Evolutionary conservation across 2,888 invertebrate species (phyloP).

Genomic region (Amphipoea oculea): DNA sequence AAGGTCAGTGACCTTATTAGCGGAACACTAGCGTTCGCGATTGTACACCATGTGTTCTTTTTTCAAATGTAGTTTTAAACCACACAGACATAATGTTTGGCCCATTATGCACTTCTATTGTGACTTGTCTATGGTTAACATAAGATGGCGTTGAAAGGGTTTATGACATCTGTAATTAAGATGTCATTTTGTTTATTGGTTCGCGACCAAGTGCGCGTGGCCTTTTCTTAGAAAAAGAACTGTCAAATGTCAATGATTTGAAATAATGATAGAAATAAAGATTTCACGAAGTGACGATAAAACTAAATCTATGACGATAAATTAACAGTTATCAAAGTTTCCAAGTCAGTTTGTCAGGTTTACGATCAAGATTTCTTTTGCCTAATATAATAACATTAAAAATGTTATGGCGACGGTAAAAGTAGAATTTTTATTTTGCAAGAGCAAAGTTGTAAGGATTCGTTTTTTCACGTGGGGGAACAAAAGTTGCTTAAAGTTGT

Average conservation of each 20-base stretch:
- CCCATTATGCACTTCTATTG: slow-evolving; percentile 80
- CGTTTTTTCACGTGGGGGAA: slow-evolving; percentile 8
- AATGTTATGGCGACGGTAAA: slow-evolving; percentile 14
- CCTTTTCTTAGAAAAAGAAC: slow-evolving; percentile 60
- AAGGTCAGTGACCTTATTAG: slow-evolving; percentile 81
- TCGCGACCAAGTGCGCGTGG: slow-evolving; percentile 75
- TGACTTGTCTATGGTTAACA: slow-evolving; percentile 77
- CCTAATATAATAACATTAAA: background rate
- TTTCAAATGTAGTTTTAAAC: slow-evolving; percentile 56
- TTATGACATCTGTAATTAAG: slow-evolving; percentile 85
- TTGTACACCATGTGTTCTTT: slow-evolving; percentile 59
- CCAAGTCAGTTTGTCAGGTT: background rate
- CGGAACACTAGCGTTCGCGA: slow-evolving; percentile 77
- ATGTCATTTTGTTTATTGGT: slow-evolving; percentile 78
- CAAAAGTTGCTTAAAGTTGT: slow-evolving; percentile 8
- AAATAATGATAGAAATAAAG: background rate
- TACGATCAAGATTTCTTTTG: background rate
- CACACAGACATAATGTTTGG: slow-evolving; percentile 77
- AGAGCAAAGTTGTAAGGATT: background rate
- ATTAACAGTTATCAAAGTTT: background rate
- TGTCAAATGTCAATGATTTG: slow-evolving; percentile 7
- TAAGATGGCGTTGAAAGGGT: slow-evolving; percentile 79
- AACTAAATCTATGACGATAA: background rate
- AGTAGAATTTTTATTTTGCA: slow-evolving; percentile 13
- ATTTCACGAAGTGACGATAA: background rate